Base-by-base conservation (phyloP, 1,140 invertebrate genomes). In the Whitmania pigra region DNA sequence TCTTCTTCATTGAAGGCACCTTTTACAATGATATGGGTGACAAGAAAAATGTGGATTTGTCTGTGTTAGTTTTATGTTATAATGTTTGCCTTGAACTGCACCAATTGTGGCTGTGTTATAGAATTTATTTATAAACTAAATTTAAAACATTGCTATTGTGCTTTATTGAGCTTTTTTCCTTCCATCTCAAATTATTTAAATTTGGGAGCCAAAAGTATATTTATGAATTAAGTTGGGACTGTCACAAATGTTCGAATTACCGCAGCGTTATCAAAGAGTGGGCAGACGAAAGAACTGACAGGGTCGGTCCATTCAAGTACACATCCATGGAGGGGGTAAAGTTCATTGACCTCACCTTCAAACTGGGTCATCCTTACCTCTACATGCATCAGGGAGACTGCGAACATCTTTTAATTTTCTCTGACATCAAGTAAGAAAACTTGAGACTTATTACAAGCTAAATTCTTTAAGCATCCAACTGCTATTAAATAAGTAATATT, bases 311-410 rank as follows among this genome's bases (percentile, higher is more conserved):
- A 57, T 88, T 88, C 74, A 80, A 85, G 40, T 80, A 79, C 25
- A 81, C 77, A 0, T 76, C 77, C 22, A 90, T 92, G 89, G 85
- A 87, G 78, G 73, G 82, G 6, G 85, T 84, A 0, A 80, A 77
- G 9, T 85, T 93, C 63, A 81, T 87, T 63, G 86, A 89, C 73
- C 81, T 92, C 0, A 79, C 78, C 0, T 75, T 90, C 2, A 83
- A 83, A 71, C 83, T 92, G 68, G 90, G 90, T 0, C 87, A 87
- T 77, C 89, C 90, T 0, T 89, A 90, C 85, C 85, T 92, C 6
- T 94, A 92, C 82, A 83, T 89, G 43, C 91, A 93, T 82, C 89
- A 92, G 80, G 91, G 91, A n/a, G 86, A 88, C 76, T 94, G 92
- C 82, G 91, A 94, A 80, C 92, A 94, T 81, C 77, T 93, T 0